A percentile compares a stretch with the other conserved stretches of the same genome.
These are phyloP conservation scores for Masnerella sp. DNA, from an alignment of 2,888 invertebrate genomes.

Conservation along the genomic window DNA sequence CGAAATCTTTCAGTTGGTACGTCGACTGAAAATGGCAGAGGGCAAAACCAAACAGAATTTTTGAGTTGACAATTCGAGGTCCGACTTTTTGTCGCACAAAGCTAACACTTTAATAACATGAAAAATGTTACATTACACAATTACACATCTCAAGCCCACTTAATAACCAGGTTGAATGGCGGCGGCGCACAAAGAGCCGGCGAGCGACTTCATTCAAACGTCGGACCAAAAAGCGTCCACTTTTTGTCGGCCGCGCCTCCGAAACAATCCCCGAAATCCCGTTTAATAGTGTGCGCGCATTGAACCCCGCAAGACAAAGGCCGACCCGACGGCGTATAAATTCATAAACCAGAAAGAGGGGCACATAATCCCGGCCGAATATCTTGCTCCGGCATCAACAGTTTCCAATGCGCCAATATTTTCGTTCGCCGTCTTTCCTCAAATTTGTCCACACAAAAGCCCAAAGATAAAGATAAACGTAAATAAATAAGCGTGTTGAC, in stretches of 20 bases:
- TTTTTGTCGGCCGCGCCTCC: constrained; percentile 41
- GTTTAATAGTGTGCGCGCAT: constrained; percentile 50
- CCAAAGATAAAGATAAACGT: too few relatives aligned
- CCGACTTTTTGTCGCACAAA: background rate
- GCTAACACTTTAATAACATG: constrained; percentile 33
- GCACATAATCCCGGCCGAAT: constrained; percentile 36
- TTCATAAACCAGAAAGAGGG: constrained; percentile 46
- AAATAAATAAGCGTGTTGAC: too few relatives aligned
- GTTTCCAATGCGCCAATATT: constrained; percentile 5
- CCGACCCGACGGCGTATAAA: constrained; percentile 37
- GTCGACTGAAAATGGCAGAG: too few relatives aligned
- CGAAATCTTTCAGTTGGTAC: too few relatives aligned
- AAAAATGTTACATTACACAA: constrained; percentile 39
- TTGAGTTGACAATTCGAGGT: background rate
- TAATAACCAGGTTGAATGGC: constrained; percentile 39
- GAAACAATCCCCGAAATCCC: constrained; percentile 54
- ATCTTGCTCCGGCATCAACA: constrained; percentile 37
- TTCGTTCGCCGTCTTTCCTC: background rate
- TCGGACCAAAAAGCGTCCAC: constrained; percentile 45
- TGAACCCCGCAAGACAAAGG: constrained; percentile 54
- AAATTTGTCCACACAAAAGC: constrained; percentile 12
- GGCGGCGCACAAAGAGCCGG: constrained; percentile 33
- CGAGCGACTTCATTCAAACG: constrained; percentile 43
- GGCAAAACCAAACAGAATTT: too few relatives aligned
- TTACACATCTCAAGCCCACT: constrained; percentile 29